Evolutionary conservation across 2,888 invertebrate species (phyloP).

Genomic region (Erebia ligea): DNA sequence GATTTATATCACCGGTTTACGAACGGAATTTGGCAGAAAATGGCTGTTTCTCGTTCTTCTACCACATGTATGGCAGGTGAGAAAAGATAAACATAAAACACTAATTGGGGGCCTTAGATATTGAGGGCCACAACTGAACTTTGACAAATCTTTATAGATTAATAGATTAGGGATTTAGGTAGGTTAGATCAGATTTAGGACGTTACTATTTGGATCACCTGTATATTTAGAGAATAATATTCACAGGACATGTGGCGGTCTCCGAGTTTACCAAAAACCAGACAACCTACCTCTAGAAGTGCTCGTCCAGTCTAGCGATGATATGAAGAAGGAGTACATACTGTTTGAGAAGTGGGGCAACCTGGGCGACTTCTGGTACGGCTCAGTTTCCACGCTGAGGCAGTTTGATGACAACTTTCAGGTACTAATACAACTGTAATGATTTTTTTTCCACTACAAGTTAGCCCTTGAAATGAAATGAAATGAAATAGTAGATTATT

Average conservation of each 20-base stretch:
- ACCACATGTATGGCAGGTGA: constrained; percentile 44
- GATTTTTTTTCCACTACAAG: neutral
- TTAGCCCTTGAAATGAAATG: neutral
- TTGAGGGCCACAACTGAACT: too few relatives aligned
- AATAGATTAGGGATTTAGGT: too few relatives aligned
- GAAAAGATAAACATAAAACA: neutral
- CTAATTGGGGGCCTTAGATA: too few relatives aligned
- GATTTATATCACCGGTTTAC: constrained; percentile 19
- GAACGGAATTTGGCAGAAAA: neutral
- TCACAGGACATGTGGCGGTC: constrained; percentile 62
- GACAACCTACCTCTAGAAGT: constrained; percentile 50
- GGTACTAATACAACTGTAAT: constrained; percentile 55
- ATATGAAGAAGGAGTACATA: constrained; percentile 56
- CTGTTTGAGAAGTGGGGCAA: constrained; percentile 86
- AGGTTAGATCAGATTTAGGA: too few relatives aligned
- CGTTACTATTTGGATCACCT: too few relatives aligned
- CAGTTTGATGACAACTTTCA: constrained; percentile 80
- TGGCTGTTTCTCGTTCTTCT: constrained; percentile 21
- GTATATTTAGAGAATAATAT: too few relatives aligned
- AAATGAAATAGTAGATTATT: too few relatives aligned
- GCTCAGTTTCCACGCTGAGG: constrained; percentile 72
- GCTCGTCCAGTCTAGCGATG: constrained; percentile 27
- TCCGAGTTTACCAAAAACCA: constrained; percentile 70
- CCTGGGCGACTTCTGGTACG: constrained; percentile 88
- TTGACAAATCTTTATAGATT: too few relatives aligned